A percentile compares a stretch with the other conserved stretches of the same genome.
Conservation (phyloP, 2,797 vertebrate species). For the Acestrorhynchus altus region DNA sequence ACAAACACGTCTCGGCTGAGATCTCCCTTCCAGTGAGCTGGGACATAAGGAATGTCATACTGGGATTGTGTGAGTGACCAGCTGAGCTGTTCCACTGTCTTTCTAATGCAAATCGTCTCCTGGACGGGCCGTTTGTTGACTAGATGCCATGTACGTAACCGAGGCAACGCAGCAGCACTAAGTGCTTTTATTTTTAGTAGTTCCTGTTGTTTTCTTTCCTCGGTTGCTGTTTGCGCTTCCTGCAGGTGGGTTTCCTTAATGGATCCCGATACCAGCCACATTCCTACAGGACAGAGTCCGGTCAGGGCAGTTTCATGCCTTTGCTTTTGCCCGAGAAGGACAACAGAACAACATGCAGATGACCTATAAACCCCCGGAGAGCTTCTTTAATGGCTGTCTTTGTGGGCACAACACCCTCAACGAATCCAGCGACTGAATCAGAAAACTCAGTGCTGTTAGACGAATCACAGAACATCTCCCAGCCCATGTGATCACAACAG, state of each 20-base stretch:
- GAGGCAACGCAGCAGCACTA: conserved; percentile 9
- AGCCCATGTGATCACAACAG: too few relatives aligned
- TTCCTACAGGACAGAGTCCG: background rate
- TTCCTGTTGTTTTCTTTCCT: conserved; percentile 47
- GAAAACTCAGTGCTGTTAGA: too few relatives aligned
- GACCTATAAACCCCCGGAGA: too few relatives aligned
- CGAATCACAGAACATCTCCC: too few relatives aligned
- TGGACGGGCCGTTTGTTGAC: conserved; percentile 42
- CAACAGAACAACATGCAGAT: background rate
- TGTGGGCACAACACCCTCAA: too few relatives aligned
- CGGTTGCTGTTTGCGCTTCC: conserved; percentile 33
- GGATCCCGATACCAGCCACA: background rate
- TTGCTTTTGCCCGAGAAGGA: background rate
- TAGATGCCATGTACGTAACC: conserved; percentile 49
- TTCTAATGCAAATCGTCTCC: conserved; percentile 41
- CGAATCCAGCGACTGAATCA: too few relatives aligned
- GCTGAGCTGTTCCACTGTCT: conserved; percentile 3
- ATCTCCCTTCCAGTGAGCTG: too few relatives aligned
- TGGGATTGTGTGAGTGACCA: conserved; percentile 17
- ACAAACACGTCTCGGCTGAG: too few relatives aligned
- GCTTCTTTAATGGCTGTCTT: background rate
- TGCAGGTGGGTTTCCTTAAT: background rate
- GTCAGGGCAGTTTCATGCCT: background rate
- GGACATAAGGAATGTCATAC: too few relatives aligned
- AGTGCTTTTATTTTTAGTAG: conserved; percentile 56